phyloP scores from a whole-genome alignment of 2,888 invertebrate species.

The Hirtodrosophila trivittata region DNA sequence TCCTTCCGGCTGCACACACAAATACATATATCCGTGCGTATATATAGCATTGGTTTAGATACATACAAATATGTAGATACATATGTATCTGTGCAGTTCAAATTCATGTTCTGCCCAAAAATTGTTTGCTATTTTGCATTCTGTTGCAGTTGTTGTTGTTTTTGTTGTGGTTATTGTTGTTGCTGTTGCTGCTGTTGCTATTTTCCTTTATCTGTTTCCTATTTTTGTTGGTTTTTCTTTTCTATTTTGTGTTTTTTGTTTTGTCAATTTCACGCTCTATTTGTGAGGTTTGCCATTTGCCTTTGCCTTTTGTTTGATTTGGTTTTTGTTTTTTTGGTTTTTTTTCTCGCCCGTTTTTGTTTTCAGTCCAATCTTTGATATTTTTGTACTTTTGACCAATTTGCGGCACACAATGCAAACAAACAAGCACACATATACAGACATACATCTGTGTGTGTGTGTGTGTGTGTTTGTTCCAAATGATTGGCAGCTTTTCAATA shows the following conservation, averaged over 20 bases:
- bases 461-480: slow-evolving; percentile 39
- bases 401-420: slow-evolving; percentile 75
- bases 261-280: slow-evolving; percentile 77
- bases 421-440: slow-evolving; percentile 46
- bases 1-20: slow-evolving; percentile 40
- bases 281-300: slow-evolving; percentile 74
- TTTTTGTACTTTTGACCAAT: slow-evolving; percentile 77
- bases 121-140: slow-evolving; percentile 67
- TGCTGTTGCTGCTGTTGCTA: slow-evolving; percentile 12
- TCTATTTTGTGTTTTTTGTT: slow-evolving; percentile 28
- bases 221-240: slow-evolving; percentile 23
- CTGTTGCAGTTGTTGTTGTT: slow-evolving; percentile 41
- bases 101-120: slow-evolving; percentile 41
- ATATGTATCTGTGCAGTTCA: slow-evolving; percentile 37
- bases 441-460: slow-evolving; percentile 17
- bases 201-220: slow-evolving; percentile 20
- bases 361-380: slow-evolving; percentile 65
- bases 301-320: slow-evolving; percentile 70
- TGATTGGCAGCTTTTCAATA: slow-evolving; percentile 78
- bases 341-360: slow-evolving; percentile 39
- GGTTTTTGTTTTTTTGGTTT: slow-evolving; percentile 12
- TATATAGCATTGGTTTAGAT: neutral
- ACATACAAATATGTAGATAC: slow-evolving; percentile 22
- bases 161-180: neutral
- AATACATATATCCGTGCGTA: slow-evolving; percentile 8